These are phyloP conservation scores for Smithornis capensis DNA, from an alignment of 2,113 vertebrate genomes.

Conservation along the genomic window DNA sequence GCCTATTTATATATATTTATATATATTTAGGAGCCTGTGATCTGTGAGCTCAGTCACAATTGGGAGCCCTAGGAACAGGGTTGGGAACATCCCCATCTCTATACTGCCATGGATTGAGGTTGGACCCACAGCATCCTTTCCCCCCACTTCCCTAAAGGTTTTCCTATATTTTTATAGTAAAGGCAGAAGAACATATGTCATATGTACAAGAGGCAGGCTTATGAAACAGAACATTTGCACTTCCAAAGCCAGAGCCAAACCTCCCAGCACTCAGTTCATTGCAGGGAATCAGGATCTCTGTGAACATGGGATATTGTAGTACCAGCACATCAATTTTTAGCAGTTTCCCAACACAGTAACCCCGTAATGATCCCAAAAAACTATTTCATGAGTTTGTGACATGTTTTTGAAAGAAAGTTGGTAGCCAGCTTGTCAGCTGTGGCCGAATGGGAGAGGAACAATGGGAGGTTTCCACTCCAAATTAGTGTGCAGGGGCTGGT, in stretches of 20 bases:
- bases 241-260: background rate
- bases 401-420: background rate
- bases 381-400: rapidly evolving
- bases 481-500: rapidly evolving
- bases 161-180: no score
- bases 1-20: background rate
- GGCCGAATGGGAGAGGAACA: background rate
- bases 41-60: background rate
- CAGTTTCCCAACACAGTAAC: background rate
- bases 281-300: rapidly evolving
- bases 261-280: rapidly evolving
- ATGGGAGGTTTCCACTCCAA: background rate
- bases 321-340: background rate
- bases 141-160: background rate
- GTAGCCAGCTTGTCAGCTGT: background rate
- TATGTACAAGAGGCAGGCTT: rapidly evolving
- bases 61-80: background rate
- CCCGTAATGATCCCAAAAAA: background rate
- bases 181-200: background rate
- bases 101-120: background rate
- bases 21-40: background rate
- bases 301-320: rapidly evolving
- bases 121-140: background rate
- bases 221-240: background rate
- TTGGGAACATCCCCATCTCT: background rate